Base-by-base conservation (phyloP, 2,888 invertebrate genomes). In the Megalurothrips usitatus region DNA sequence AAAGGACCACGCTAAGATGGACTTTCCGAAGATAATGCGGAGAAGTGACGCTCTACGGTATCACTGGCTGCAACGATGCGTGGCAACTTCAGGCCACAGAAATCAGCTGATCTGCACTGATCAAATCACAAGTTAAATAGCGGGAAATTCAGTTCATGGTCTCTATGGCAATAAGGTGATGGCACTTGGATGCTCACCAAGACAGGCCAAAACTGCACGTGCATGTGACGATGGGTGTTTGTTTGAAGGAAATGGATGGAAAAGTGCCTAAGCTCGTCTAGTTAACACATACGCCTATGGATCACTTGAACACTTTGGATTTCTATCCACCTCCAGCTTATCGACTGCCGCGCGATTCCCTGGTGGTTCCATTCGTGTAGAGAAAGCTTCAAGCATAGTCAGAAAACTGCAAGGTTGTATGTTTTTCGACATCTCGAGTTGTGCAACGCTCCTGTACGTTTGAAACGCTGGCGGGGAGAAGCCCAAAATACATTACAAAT, bases 61-160 rank as follows among this genome's bases (percentile, higher is more conserved):
- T 10, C 68, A 75, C 68, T 75, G 68, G 68, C 26, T 26, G n/a
- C 10, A 26, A 8, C 23, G 10, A 10, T 26, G 26, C 9, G 26
- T 26, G 0, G 12, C 9, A 0, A 26, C 23, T 12, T 11, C 1
- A 23, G 26, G 68, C 68, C 68, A 75, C 23, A 26, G 68, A 23
- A 75, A 75, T 75, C 68, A 75, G 68, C 68, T 75, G 68, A 75
- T 75, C 68, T 23, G 26, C 14, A 58, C 68, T 26, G 68, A 26
- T 10, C 68, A 68, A 68, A 68, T 68, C 68, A 68, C 68, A 68
- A 68, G 68, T 26, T 26, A 75, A 6, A 6, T 14, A 6, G 19
- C 17, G 4, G 58, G 58, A 19, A 58, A 58, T 43, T 43, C 6
- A 43, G 34, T 43, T 43, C 34, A 2, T 43, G 34, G 34, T 43